A percentile compares a stretch with the other conserved stretches of the same genome.
These are phyloP conservation scores for Cerceris rybyensis DNA, from an alignment of 2,888 invertebrate species.

Conservation along the genomic window DNA sequence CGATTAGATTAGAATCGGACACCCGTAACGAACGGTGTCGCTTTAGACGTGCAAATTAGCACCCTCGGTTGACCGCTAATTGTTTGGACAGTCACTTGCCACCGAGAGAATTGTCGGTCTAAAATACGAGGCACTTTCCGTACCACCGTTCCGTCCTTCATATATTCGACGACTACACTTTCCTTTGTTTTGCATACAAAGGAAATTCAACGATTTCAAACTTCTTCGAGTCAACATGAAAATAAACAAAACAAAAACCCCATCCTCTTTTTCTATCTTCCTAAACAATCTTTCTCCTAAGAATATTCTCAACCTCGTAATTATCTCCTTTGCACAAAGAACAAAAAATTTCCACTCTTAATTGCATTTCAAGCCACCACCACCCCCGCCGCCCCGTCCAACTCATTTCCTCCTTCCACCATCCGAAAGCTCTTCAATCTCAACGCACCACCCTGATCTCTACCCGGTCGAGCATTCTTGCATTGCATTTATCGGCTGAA, in stretches of 20 bases:
- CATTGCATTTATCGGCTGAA: background rate
- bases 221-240: too few relatives aligned
- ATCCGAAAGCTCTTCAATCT: background rate
- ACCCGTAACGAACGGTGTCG: conserved; percentile 10
- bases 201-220: background rate
- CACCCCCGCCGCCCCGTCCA: too few relatives aligned
- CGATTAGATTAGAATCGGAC: conserved; percentile 26
- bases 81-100: conserved; percentile 51
- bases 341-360: too few relatives aligned
- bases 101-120: conserved; percentile 24
- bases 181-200: background rate
- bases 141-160: conserved; percentile 13
- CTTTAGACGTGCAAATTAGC: conserved; percentile 44
- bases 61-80: conserved; percentile 44
- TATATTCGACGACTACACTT: conserved; percentile 31
- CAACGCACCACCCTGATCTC: too few relatives aligned
- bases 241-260: too few relatives aligned
- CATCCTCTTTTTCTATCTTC: too few relatives aligned
- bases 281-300: too few relatives aligned
- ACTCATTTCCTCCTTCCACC: background rate
- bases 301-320: too few relatives aligned
- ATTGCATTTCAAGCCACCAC: too few relatives aligned
- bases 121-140: conserved; percentile 33
- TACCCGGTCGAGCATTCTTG: too few relatives aligned
- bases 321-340: too few relatives aligned